Conservation (phyloP, 2,113 vertebrate genomes). For the Psephotus haematonotus region DNA sequence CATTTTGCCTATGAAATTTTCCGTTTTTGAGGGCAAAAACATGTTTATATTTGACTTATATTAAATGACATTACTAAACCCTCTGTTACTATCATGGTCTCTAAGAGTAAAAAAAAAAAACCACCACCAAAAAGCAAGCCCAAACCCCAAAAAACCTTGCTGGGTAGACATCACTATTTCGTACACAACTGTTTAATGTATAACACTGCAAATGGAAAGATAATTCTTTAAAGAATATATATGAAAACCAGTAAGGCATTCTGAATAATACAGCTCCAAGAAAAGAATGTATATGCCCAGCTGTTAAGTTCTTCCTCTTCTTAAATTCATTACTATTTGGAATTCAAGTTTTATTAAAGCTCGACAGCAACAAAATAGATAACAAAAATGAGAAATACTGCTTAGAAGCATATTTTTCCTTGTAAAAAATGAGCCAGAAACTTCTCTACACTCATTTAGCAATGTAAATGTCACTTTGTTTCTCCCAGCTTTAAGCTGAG, state of each 20-base stretch:
- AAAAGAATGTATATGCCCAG: neutral
- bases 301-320: slow-evolving; percentile 25
- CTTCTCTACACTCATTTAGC: slow-evolving; percentile 61
- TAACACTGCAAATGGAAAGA: neutral
- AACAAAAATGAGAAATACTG: slow-evolving; percentile 51
- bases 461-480: slow-evolving; percentile 75
- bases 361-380: slow-evolving; percentile 48
- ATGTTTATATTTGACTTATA: neutral
- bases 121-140: neutral
- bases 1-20: neutral
- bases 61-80: neutral
- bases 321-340: neutral
- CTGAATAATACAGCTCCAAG: neutral
- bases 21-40: neutral
- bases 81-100: neutral
- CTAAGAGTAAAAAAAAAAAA: neutral
- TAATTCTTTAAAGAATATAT: neutral
- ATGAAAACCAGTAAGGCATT: neutral
- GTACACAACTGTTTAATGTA: neutral
- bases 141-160: neutral
- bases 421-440: slow-evolving; percentile 67
- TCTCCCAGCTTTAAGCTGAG: slow-evolving; percentile 70
- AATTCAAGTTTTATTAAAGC: slow-evolving; percentile 20
- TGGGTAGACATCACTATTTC: neutral
- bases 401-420: slow-evolving; percentile 29